phyloP scores from a whole-genome alignment of 2,113 vertebrate genomes.

The Ceyx cyanopectus region DNA sequence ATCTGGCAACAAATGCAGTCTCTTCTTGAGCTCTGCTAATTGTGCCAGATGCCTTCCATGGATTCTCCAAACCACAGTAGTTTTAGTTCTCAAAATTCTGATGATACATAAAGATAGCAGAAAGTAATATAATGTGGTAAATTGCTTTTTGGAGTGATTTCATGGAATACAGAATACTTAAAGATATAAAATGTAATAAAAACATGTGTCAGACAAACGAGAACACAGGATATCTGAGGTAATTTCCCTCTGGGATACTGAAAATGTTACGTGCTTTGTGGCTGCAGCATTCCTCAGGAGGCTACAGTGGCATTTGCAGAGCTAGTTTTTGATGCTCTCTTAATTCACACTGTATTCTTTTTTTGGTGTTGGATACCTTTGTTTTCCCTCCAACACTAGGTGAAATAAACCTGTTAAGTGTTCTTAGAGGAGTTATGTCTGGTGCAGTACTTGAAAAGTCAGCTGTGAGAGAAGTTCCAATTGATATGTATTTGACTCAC shows the following conservation, averaged over 20 bases:
- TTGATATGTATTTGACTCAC: constrained; percentile 1
- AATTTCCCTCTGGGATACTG: constrained; percentile 54
- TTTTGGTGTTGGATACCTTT: constrained; percentile 31
- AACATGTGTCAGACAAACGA: constrained; percentile 39
- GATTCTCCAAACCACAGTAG: constrained; percentile 51
- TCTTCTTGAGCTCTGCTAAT: constrained; percentile 29
- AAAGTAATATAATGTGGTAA: constrained; percentile 53
- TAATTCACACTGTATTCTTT: constrained; percentile 6
- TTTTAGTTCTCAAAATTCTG: constrained; percentile 47
- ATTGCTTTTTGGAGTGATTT: constrained; percentile 66
- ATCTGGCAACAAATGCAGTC: constrained; percentile 18
- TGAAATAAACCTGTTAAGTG: constrained; percentile 46
- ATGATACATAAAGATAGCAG: constrained; percentile 56
- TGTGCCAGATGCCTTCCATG: constrained; percentile 43
- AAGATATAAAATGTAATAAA: constrained; percentile 54
- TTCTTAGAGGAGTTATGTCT: constrained; percentile 20
- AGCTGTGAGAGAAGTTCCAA: neutral
- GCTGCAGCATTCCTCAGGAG: constrained; percentile 11
- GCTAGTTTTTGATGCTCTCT: neutral
- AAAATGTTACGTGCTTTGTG: neutral
- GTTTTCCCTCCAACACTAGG: neutral
- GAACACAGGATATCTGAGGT: constrained; percentile 64
- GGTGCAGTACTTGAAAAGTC: neutral
- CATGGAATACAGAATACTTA: constrained; percentile 31
- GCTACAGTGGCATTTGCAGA: constrained; percentile 38